Evolutionary conservation across 2,113 vertebrate genomes (phyloP).

Genomic region (Setophaga petechia): DNA sequence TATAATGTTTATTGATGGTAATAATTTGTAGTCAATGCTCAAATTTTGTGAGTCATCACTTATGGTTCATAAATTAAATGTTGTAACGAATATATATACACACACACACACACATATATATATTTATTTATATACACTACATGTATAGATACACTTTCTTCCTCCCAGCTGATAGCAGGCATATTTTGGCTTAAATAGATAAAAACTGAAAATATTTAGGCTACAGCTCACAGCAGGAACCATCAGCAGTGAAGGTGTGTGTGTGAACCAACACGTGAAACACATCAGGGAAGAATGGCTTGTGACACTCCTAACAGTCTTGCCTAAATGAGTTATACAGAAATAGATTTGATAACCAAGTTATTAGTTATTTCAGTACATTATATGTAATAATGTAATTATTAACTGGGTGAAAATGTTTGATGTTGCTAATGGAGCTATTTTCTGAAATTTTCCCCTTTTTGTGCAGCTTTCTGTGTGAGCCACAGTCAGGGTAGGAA

Average conservation of each 20-base stretch:
- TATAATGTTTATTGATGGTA: background rate
- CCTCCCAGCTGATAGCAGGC: rapidly evolving
- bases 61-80: background rate
- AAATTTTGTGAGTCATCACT: background rate
- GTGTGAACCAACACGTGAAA: background rate
- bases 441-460: background rate
- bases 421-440: background rate
- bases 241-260: background rate
- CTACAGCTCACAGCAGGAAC: background rate
- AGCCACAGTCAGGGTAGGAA: background rate
- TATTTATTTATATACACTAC: background rate
- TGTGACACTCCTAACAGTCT: background rate
- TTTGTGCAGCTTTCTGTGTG: background rate
- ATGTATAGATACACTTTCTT: background rate
- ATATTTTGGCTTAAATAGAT: background rate
- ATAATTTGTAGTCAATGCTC: background rate
- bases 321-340: background rate
- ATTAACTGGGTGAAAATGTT: background rate
- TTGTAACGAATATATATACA: background rate
- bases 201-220: background rate
- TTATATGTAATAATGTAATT: background rate
- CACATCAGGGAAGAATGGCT: background rate
- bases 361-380: background rate
- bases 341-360: background rate
- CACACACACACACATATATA: background rate